Base-by-base conservation (phyloP, 2,888 invertebrate genomes). In the Drosophila phalerata region DNA sequence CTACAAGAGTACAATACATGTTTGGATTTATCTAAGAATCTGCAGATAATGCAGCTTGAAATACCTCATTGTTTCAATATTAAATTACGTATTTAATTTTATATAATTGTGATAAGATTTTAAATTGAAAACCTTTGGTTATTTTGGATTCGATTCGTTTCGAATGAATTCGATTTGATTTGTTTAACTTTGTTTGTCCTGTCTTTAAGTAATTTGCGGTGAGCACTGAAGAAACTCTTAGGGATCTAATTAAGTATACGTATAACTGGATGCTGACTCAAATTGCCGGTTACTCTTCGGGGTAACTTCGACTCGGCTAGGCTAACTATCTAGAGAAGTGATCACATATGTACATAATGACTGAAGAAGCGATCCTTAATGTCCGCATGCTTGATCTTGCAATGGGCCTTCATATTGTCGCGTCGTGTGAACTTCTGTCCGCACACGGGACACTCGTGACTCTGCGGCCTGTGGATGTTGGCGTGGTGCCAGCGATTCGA, bases 361-460 rank as follows among this genome's bases (percentile, higher is more conserved):
- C 92, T 92, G 88, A 92, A 93, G 88, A 92, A 93, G 80, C 92
- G 92, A 90, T 93, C 93, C 90, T 93, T 92, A 72, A 92, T 92
- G 75, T 93, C 93, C 84, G 93, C 92, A 89, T 95, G 94, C 92
- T 95, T 94, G 81, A 93, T 93, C 90, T 93, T 93, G 91, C 95
- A 94, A 91, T 94, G 95, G 69, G 94, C 94, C 92, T 94, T 95
- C 93, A 94, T 94, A 88, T 95, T 94, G 90, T 95, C 95, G 90
- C 94, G 94, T 79, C 95, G 93, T 61, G 94, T 94, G 89, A 95
- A 95, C 74, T 94, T 94, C 88, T 94, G 94, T 51, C 93, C 93
- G 87, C 94, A 94, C 85, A 94, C 93, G 2, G 94, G 94, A 90
- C 94, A 94, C 90, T 93, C 93, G 89, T 94, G 94, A 86, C 93